A percentile compares a stretch with the other conserved stretches of the same genome.
Evolutionary conservation across 2,797 vertebrate genomes (phyloP).

Genomic region (Microctenopoma stevenorrisi): DNA sequence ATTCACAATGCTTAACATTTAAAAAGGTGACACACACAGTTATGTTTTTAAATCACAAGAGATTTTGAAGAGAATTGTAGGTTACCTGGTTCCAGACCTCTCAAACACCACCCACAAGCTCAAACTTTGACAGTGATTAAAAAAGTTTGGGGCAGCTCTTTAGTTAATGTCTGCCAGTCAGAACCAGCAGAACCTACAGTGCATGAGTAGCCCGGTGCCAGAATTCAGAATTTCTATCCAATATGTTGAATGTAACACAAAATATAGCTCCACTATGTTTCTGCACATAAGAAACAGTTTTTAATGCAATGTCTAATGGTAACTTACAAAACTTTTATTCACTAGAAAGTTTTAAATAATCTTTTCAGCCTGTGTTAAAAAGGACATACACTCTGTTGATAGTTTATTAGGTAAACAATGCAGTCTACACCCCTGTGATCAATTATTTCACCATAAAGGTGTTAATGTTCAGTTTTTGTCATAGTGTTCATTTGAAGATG

Average conservation of each 20-base stretch:
- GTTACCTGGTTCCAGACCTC: slow-evolving; percentile 5
- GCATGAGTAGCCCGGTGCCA: background rate
- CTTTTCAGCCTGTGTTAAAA: no score
- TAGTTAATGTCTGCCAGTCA: background rate
- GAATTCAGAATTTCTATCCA: background rate
- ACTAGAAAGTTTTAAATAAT: no score
- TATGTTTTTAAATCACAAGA: background rate
- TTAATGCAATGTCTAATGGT: no score
- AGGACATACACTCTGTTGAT: no score
- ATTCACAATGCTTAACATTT: slow-evolving; percentile 33
- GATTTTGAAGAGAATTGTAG: slow-evolving; percentile 3
- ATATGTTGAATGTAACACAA: no score
- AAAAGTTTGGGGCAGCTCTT: slow-evolving; percentile 8
- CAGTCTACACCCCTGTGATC: no score
- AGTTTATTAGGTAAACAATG: no score
- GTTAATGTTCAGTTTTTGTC: background rate
- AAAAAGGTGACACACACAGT: slow-evolving; percentile 20
- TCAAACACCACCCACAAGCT: background rate
- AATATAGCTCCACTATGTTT: no score
- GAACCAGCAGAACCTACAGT: background rate
- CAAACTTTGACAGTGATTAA: slow-evolving; percentile 5
- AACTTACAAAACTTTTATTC: no score
- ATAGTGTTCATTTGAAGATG: no score
- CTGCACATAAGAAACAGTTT: no score
- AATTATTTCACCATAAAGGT: no score